Evolutionary conservation across 2,888 invertebrate species (phyloP).

Genomic region (Rugalucina vietnamica): DNA sequence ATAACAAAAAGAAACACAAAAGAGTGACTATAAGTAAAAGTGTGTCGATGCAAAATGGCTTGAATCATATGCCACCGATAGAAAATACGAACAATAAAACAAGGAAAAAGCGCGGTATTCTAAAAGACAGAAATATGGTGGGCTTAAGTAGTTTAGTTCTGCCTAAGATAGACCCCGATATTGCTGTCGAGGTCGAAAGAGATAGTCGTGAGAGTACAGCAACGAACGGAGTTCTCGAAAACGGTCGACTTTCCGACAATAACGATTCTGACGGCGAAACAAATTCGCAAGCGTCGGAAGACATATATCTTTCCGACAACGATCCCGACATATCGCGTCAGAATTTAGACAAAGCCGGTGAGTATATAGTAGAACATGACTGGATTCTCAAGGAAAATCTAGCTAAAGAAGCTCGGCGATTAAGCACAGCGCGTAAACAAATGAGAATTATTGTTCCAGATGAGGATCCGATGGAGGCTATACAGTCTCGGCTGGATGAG

Average conservation of each 20-base stretch:
- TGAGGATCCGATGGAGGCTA: conserved; percentile 72
- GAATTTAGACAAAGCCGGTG: conserved; percentile 69
- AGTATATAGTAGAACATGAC: conserved; percentile 77
- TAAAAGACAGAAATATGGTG: neutral
- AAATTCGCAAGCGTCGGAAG: conserved; percentile 52
- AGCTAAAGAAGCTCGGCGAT: conserved; percentile 65
- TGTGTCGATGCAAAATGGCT: conserved; percentile 58
- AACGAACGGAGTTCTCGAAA: conserved; percentile 15
- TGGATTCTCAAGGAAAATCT: conserved; percentile 75
- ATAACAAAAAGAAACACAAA: conserved; percentile 13
- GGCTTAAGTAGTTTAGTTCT: conserved; percentile 46
- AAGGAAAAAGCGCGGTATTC: neutral
- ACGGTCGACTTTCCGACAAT: neutral
- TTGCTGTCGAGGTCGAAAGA: conserved; percentile 50
- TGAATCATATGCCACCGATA: conserved; percentile 41
- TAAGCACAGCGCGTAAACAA: conserved; percentile 66
- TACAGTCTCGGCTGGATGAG: conserved; percentile 74
- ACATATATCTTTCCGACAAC: conserved; percentile 65
- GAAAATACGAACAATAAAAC: neutral
- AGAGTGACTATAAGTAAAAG: conserved; percentile 59
- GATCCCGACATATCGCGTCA: conserved; percentile 65
- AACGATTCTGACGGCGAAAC: conserved; percentile 36
- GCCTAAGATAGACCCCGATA: conserved; percentile 64
- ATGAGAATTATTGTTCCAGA: conserved; percentile 76
- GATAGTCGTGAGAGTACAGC: conserved; percentile 62